Percentiles rank a stretch among this genome's conserved stretches.
Conservation (phyloP, 2,888 invertebrate genomes). For the Cheilosia impressa region DNA sequence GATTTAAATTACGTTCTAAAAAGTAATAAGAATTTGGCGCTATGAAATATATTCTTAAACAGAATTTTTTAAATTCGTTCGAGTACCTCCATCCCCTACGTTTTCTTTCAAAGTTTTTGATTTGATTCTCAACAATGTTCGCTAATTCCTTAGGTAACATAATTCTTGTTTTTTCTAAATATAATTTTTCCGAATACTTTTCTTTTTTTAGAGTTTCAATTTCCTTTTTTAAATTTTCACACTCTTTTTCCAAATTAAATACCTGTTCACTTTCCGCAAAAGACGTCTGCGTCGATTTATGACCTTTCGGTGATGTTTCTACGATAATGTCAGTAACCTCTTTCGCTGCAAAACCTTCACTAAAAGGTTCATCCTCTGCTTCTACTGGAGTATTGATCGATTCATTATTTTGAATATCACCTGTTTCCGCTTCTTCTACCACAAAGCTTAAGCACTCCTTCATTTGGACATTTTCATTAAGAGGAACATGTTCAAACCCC, state of each 20-base stretch:
- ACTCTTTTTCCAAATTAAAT: conserved; percentile 5
- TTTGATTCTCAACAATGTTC: conserved; percentile 8
- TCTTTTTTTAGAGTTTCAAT: conserved; percentile 5
- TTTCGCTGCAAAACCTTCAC: too few relatives aligned
- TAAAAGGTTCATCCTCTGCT: neutral
- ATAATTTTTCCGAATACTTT: neutral
- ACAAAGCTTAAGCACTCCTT: conserved; percentile 6
- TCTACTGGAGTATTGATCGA: too few relatives aligned
- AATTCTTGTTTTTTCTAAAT: conserved; percentile 18
- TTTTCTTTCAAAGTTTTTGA: conserved; percentile 1
- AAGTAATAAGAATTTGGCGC: too few relatives aligned
- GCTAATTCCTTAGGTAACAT: conserved; percentile 27
- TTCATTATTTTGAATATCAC: too few relatives aligned
- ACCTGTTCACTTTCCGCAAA: conserved; percentile 10
- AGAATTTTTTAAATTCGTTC: neutral
- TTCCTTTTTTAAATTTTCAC: conserved; percentile 21
- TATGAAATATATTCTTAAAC: too few relatives aligned
- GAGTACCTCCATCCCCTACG: neutral
- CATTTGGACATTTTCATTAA: neutral
- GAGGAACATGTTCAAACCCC: neutral
- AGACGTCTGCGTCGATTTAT: conserved; percentile 7
- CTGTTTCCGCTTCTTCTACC: neutral
- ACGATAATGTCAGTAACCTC: neutral
- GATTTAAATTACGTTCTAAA: too few relatives aligned
- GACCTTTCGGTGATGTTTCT: neutral